These are phyloP conservation scores for Lumbricus terrestris DNA, from an alignment of 2,888 invertebrate species.

Conservation along the genomic window DNA sequence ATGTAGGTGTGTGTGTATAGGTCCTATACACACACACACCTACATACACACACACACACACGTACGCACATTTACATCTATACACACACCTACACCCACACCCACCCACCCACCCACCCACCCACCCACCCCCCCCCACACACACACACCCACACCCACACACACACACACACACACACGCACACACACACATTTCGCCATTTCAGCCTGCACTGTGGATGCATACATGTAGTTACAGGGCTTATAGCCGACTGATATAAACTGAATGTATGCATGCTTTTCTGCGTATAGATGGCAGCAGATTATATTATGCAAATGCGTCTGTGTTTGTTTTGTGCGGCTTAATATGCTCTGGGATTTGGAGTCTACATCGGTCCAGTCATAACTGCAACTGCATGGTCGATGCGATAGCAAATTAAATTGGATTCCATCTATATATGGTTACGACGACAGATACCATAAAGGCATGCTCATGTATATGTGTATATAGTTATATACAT, in stretches of 20 bases:
- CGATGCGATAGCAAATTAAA: slow-evolving; percentile 3
- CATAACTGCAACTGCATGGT: background rate
- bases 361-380: background rate
- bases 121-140: too few relatives aligned
- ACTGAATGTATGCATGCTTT: background rate
- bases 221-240: background rate
- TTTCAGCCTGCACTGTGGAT: too few relatives aligned
- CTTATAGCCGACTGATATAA: background rate
- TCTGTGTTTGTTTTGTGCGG: background rate
- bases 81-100: too few relatives aligned
- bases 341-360: slow-evolving; percentile 5
- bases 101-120: too few relatives aligned
- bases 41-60: too few relatives aligned
- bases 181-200: too few relatives aligned
- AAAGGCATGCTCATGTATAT: background rate
- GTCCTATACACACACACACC: too few relatives aligned
- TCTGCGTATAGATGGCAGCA: background rate
- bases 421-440: background rate
- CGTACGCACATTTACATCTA: too few relatives aligned
- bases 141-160: background rate
- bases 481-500: background rate
- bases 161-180: too few relatives aligned
- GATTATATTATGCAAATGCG: background rate
- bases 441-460: background rate
- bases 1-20: too few relatives aligned